Evolutionary conservation across 2,888 invertebrate species (phyloP).

Genomic region (Folsomia candida): DNA sequence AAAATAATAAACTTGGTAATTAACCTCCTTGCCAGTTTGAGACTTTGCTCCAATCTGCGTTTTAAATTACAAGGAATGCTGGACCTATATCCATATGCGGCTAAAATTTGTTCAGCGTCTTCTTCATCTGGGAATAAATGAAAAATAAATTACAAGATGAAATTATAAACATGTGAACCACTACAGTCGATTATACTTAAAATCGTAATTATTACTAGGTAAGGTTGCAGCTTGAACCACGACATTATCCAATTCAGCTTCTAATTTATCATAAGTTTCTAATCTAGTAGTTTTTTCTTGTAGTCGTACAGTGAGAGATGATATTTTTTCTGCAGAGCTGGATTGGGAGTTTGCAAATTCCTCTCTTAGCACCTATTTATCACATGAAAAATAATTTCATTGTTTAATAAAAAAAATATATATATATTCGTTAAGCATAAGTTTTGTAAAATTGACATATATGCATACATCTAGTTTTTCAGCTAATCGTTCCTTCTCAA

Average conservation of each 20-base stretch:
- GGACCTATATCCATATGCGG: neutral
- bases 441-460: neutral
- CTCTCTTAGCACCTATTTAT: conserved; percentile 1
- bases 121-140: neutral
- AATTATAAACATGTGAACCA: too few species aligned
- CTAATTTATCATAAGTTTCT: conserved; percentile 12
- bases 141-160: too few species aligned
- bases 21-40: conserved; percentile 5
- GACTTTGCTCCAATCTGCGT: conserved; percentile 7
- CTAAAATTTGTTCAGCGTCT: conserved; percentile 4
- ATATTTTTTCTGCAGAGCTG: neutral
- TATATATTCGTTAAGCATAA: neutral
- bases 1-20: neutral
- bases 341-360: neutral
- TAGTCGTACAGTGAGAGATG: neutral
- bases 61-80: conserved; percentile 11
- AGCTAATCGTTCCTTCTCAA: conserved; percentile 13
- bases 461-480: conserved; percentile 16
- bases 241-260: conserved; percentile 13
- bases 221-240: conserved; percentile 12
- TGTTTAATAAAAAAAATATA: too few species aligned
- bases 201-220: conserved; percentile 3
- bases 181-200: neutral
- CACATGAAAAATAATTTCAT: neutral
- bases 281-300: neutral